phyloP scores from a whole-genome alignment of 2,888 invertebrate genomes.

The Abscondita cerata region DNA sequence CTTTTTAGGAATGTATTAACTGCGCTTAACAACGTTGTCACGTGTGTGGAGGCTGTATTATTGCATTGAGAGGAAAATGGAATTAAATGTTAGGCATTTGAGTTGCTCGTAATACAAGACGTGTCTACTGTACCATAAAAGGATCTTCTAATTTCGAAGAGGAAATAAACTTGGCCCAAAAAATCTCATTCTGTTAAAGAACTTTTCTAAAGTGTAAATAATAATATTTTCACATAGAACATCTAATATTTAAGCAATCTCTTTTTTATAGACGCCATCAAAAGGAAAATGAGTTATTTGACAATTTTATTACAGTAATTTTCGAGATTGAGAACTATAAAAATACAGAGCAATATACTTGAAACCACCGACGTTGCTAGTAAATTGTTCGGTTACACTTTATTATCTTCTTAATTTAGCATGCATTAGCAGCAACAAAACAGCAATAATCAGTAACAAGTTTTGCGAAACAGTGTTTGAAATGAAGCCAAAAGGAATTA shows the following conservation, averaged over 20 bases:
- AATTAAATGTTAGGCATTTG: slow-evolving; percentile 26
- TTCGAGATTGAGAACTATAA: slow-evolving; percentile 3
- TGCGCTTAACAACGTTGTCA: slow-evolving; percentile 29
- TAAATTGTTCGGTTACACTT: too few species aligned
- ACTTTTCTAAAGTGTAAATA: too few species aligned
- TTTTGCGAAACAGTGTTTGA: too few species aligned
- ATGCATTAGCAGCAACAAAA: too few species aligned
- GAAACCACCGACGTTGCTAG: background rate
- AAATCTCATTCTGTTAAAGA: too few species aligned
- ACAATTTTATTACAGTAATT: slow-evolving; percentile 10
- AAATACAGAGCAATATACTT: slow-evolving; percentile 3
- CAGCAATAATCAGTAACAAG: too few species aligned
- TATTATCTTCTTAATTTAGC: too few species aligned
- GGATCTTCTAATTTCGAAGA: background rate
- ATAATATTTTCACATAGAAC: background rate
- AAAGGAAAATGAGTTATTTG: slow-evolving; percentile 11
- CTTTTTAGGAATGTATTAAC: slow-evolving; percentile 29
- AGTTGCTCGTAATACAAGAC: slow-evolving; percentile 22
- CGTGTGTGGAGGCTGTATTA: slow-evolving; percentile 25
- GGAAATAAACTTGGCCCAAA: too few species aligned
- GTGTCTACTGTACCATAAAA: slow-evolving; percentile 17
- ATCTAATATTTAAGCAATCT: slow-evolving; percentile 9
- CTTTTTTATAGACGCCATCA: slow-evolving; percentile 4
- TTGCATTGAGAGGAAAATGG: slow-evolving; percentile 27
- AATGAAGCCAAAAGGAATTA: too few species aligned